A percentile compares a stretch with the other conserved stretches of the same genome.
phyloP scores from a whole-genome alignment of 2,888 invertebrate species.

The Epistrophe grossulariae region DNA sequence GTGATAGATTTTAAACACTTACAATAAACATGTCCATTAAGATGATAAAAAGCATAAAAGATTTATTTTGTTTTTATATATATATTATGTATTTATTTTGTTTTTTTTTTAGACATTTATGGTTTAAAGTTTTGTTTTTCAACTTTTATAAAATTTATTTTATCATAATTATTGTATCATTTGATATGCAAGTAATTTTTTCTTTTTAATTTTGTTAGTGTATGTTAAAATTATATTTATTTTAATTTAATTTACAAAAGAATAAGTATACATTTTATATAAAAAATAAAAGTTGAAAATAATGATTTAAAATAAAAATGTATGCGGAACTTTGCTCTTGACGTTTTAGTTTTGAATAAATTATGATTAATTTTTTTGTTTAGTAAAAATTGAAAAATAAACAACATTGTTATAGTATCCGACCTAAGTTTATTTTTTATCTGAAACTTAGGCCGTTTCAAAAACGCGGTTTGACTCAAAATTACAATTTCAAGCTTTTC shows the following conservation, averaged over 20 bases:
- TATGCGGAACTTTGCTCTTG: not conserved
- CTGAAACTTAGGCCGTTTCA: too few relatives aligned
- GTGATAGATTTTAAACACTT: constrained; percentile 41
- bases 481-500: too few relatives aligned
- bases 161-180: constrained; percentile 78
- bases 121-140: not conserved
- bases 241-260: not conserved
- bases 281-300: not conserved
- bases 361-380: too few relatives aligned
- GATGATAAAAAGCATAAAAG: constrained; percentile 32
- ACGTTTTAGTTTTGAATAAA: not conserved
- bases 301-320: not conserved
- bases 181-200: constrained; percentile 74
- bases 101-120: constrained; percentile 39
- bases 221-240: not conserved
- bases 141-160: constrained; percentile 41
- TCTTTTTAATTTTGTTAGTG: constrained; percentile 35
- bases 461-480: too few relatives aligned
- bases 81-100: constrained; percentile 17
- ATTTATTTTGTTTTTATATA: constrained; percentile 60
- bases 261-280: not conserved
- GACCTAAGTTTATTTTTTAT: too few relatives aligned
- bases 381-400: too few relatives aligned
- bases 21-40: constrained; percentile 47
- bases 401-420: too few relatives aligned